Evolutionary conservation across 2,888 invertebrate genomes (phyloP), one percentile per base, ranked within the genome.

Genomic region (Latheticus oryzae): DNA sequence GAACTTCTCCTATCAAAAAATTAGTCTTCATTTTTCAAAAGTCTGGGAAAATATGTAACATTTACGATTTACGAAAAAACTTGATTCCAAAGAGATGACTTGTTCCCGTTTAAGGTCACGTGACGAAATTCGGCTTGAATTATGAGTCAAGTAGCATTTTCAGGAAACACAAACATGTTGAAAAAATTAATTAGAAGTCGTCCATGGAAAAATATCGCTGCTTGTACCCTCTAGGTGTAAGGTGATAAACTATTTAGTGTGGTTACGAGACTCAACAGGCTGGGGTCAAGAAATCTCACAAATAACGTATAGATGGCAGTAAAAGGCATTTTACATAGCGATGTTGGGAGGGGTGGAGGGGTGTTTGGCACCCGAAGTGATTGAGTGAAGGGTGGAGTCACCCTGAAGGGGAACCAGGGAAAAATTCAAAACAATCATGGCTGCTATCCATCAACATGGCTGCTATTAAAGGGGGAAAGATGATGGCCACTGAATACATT

Each of bases 361-460:
- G 79, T 66, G 68, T 65, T 61, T 63, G 66, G 66, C 67, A 68
- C 68, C 66, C 68, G 64, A 66, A 74, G 80, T 83, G 83, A 83
- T 83, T 83, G 83, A 83, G 79, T 80, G 80, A 80, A 80, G 82
- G 83, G 83, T 83, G 83, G 83, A 83, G 83, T 77, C 71, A 75
- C 76, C 73, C 72, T 67, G 70, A 64, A 70, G 67, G 75, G 73
- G 74, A 71, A 71, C 64, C n/a, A n/a, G 65, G 70, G 66, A 73
- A 73, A 76, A 77, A 76, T 74, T 81, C 77, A 71, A 76, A 78
- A 78, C 82, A 81, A 82, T 82, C 81, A 83, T 83, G 82, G 83
- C 83, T 80, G 81, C 82, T 79, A 82, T 82, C 80, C 78, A 82
- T 81, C 82, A 82, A 81, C 80, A 83, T 83, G 83, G 83, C 82